Conservation (phyloP, 2,113 vertebrate species). For the Hipposideros armiger region DNA sequence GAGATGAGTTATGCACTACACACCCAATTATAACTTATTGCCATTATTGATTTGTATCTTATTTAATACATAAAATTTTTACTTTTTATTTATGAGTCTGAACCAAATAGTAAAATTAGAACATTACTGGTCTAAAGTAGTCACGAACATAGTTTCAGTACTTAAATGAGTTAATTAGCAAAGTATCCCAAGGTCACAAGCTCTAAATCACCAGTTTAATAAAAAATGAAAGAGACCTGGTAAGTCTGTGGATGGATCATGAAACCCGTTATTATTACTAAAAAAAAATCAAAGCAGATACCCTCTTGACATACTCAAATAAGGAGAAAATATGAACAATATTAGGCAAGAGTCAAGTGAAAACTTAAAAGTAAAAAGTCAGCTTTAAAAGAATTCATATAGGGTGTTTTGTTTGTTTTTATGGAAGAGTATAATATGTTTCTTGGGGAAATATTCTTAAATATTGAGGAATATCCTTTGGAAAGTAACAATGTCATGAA, state of each 20-base stretch:
- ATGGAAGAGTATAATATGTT: neutral
- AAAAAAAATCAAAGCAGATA: neutral
- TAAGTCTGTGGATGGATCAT: neutral
- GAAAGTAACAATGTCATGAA: neutral
- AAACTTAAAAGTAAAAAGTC: slow-evolving; percentile 35
- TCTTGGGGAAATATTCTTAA: neutral
- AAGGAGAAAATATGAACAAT: slow-evolving; percentile 34
- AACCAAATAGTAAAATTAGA: slow-evolving; percentile 43
- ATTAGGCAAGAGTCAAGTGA: neutral
- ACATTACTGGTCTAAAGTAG: neutral
- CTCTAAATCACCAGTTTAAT: neutral
- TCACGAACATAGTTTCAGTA: slow-evolving; percentile 11
- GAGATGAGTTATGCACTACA: slow-evolving; percentile 2
- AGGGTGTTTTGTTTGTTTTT: slow-evolving; percentile 8
- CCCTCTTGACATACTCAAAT: slow-evolving; percentile 3
- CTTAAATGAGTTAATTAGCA: neutral
- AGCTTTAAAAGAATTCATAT: slow-evolving; percentile 23
- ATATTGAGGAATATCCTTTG: neutral
- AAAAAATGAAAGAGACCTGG: neutral
- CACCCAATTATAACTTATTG: neutral
- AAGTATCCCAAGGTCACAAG: neutral
- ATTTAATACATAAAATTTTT: slow-evolving; percentile 41
- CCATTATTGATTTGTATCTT: slow-evolving; percentile 29
- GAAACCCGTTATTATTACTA: neutral
- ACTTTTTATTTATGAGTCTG: neutral